These are phyloP conservation scores for Luperina testacea DNA, from an alignment of 2,888 invertebrate species.

Conservation along the genomic window DNA sequence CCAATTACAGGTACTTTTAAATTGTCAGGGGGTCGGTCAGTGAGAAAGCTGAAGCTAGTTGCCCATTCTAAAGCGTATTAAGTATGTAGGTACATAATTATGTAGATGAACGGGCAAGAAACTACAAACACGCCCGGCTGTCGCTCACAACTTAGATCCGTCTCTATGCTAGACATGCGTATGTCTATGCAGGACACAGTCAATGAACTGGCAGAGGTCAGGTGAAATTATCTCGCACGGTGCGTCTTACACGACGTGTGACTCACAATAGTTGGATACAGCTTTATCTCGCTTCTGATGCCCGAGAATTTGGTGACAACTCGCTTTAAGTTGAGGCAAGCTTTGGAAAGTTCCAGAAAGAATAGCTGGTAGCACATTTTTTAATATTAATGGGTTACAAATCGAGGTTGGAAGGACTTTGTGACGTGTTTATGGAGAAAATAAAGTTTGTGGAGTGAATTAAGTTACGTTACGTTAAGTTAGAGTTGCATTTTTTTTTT, in stretches of 20 bases:
- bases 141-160: conserved; percentile 58
- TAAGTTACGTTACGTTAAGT: conserved; percentile 4
- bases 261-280: conserved; percentile 86
- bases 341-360: conserved; percentile 32
- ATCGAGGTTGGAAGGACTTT: not conserved
- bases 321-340: conserved; percentile 54
- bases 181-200: conserved; percentile 88
- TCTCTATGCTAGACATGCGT: conserved; percentile 84
- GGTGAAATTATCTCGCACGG: conserved; percentile 89
- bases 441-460: conserved; percentile 24
- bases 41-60: too few species aligned
- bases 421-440: not conserved
- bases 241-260: conserved; percentile 86
- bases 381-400: conserved; percentile 13
- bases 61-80: too few species aligned
- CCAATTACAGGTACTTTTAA: too few species aligned
- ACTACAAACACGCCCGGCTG: conserved; percentile 16
- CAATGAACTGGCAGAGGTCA: conserved; percentile 90
- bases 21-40: too few species aligned
- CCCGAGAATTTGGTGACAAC: conserved; percentile 76
- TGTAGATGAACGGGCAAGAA: too few species aligned
- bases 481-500: not conserved
- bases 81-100: too few species aligned
- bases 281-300: conserved; percentile 78
- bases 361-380: conserved; percentile 8